These are phyloP conservation scores for Branchinecta lynchi DNA, from an alignment of 1,140 invertebrate genomes.

Conservation along the genomic window DNA sequence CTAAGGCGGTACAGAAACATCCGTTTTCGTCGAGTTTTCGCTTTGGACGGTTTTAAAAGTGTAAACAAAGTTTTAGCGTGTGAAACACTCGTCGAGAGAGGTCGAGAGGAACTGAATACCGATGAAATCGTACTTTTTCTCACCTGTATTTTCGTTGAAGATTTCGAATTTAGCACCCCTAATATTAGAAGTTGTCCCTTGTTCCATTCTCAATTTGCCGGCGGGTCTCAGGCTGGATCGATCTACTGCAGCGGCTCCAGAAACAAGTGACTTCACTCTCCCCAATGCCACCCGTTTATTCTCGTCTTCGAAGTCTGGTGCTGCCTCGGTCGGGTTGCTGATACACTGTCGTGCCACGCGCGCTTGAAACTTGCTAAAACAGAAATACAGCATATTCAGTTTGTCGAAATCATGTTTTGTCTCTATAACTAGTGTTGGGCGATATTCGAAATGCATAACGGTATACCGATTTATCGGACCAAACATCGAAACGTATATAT, in stretches of 20 bases:
- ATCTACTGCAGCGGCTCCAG: background rate
- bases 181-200: background rate
- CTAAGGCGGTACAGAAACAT: too few relatives aligned
- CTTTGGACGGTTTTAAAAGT: too few relatives aligned
- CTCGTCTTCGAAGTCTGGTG: background rate
- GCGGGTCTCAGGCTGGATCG: background rate
- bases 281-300: background rate
- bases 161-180: background rate
- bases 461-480: too few relatives aligned
- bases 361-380: constrained; percentile 3
- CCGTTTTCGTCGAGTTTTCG: too few relatives aligned
- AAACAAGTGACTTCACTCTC: background rate
- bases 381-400: background rate
- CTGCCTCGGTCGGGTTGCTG: background rate
- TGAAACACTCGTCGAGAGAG: too few relatives aligned
- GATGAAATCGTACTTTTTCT: background rate
- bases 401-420: too few relatives aligned
- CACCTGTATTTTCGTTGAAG: background rate
- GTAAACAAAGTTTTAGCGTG: too few relatives aligned
- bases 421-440: too few relatives aligned
- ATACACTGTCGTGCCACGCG: constrained; percentile 1
- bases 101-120: too few relatives aligned
- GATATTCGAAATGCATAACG: too few relatives aligned
- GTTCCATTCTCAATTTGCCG: background rate
- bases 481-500: too few relatives aligned